Evolutionary conservation across 35 echinoderm and acorn worm species (phyloP).

Genomic region (Eucidaris tribuloides): DNA sequence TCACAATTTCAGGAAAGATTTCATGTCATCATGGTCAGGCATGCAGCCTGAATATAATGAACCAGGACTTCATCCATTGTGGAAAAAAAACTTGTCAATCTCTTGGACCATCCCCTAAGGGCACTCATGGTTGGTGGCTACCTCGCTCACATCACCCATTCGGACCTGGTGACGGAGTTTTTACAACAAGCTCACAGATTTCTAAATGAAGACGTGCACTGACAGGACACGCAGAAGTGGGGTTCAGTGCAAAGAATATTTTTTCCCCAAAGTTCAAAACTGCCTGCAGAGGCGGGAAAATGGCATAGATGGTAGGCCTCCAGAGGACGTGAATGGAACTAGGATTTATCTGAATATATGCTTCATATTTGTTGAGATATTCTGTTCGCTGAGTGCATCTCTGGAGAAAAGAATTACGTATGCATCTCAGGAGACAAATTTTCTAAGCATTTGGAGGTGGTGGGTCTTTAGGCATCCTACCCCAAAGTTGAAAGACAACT

Average conservation of each 20-base stretch:
- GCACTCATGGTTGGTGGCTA: no score
- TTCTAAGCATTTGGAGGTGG: slow-evolving; percentile 1
- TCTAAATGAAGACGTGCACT: not conserved
- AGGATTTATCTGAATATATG: not conserved
- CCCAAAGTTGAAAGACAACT: not conserved
- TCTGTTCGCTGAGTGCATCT: not conserved
- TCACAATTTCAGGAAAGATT: not conserved
- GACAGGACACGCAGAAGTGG: no score
- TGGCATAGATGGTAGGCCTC: not conserved
- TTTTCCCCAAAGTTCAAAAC: not conserved
- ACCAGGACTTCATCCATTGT: slow-evolving; percentile 8
- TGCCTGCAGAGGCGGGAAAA: not conserved
- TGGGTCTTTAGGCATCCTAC: not conserved
- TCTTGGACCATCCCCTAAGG: no score
- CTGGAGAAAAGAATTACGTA: not conserved
- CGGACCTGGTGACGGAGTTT: no score
- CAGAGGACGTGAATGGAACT: not conserved
- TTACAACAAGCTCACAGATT: no score
- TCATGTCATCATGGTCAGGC: not conserved
- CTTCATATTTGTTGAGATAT: slow-evolving; percentile 3
- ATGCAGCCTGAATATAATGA: not conserved
- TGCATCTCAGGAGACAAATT: no score
- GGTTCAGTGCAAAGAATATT: no score
- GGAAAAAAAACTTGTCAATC: not conserved
- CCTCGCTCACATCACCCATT: no score